Evolutionary conservation across 2,797 vertebrate genomes (phyloP).

Genomic region (Malacoctenus gilli): DNA sequence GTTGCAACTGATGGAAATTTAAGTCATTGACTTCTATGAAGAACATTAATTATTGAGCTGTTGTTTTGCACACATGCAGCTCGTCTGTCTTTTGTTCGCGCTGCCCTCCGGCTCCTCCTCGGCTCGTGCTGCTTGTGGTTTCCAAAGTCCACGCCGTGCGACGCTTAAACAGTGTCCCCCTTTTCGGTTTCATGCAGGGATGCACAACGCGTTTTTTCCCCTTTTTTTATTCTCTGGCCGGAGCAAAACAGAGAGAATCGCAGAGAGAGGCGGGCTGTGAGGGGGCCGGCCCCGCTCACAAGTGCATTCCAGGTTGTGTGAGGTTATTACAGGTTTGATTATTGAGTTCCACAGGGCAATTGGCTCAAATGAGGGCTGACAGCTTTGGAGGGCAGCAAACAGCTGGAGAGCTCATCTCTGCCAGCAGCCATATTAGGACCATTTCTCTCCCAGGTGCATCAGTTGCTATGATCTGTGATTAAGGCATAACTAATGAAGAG

Average conservation of each 20-base stretch:
- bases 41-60: too few species aligned
- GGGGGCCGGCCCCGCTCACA: slow-evolving; percentile 30
- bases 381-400: slow-evolving; percentile 79
- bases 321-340: slow-evolving; percentile 81
- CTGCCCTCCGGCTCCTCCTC: too few species aligned
- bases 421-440: slow-evolving; percentile 79
- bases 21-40: too few species aligned
- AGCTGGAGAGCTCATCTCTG: slow-evolving; percentile 80
- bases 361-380: slow-evolving; percentile 81
- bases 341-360: slow-evolving; percentile 78
- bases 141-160: too few species aligned
- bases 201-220: slow-evolving; percentile 35
- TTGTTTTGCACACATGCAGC: too few species aligned
- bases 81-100: too few species aligned
- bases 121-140: too few species aligned
- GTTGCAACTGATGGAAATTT: too few species aligned
- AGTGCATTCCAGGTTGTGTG: slow-evolving; percentile 60
- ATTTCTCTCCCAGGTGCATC: slow-evolving; percentile 75
- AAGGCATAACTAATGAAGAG: slow-evolving; percentile 80
- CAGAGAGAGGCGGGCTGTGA: slow-evolving; percentile 34
- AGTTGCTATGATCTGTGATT: slow-evolving; percentile 81
- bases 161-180: too few species aligned
- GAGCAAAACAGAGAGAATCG: slow-evolving; percentile 19
- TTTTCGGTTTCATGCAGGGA: slow-evolving; percentile 45
- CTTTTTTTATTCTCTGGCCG: slow-evolving; percentile 35